Conservation (phyloP, 2,888 invertebrate species). For the Parascotia fuliginaria region DNA sequence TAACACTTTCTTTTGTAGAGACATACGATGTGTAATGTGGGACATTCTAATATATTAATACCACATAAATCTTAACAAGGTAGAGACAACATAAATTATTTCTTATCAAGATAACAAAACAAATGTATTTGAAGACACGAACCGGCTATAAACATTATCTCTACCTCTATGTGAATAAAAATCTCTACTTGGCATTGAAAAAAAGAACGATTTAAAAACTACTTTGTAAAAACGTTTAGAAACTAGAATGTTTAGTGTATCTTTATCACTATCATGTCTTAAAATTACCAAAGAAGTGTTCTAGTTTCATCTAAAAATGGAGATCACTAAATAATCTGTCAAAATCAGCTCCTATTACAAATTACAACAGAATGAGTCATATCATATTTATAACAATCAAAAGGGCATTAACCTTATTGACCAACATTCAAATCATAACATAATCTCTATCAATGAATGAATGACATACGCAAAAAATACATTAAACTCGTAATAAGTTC, state of each 20-base stretch:
- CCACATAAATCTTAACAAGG: not conserved
- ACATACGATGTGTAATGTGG: no score
- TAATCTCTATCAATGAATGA: constrained; percentile 1
- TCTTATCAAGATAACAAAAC: not conserved
- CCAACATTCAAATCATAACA: constrained; percentile 8
- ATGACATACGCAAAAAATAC: constrained; percentile 8
- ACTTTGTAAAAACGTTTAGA: no score
- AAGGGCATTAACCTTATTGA: constrained; percentile 32
- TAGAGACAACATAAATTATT: not conserved
- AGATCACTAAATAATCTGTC: constrained; percentile 7
- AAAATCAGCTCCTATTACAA: constrained; percentile 11
- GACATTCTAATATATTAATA: no score
- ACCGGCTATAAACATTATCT: not conserved
- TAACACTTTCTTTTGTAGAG: not conserved
- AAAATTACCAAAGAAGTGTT: not conserved
- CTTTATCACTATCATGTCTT: no score
- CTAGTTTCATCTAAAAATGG: not conserved
- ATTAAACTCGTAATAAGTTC: constrained; percentile 12
- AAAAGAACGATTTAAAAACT: no score
- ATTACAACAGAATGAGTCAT: constrained; percentile 29
- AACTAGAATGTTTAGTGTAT: no score
- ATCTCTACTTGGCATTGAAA: no score
- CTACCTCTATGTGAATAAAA: not conserved
- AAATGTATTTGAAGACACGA: not conserved
- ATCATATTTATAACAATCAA: constrained; percentile 33